Base-by-base conservation (phyloP, 2,888 invertebrate genomes). In the Ferdinandea cuprea region DNA sequence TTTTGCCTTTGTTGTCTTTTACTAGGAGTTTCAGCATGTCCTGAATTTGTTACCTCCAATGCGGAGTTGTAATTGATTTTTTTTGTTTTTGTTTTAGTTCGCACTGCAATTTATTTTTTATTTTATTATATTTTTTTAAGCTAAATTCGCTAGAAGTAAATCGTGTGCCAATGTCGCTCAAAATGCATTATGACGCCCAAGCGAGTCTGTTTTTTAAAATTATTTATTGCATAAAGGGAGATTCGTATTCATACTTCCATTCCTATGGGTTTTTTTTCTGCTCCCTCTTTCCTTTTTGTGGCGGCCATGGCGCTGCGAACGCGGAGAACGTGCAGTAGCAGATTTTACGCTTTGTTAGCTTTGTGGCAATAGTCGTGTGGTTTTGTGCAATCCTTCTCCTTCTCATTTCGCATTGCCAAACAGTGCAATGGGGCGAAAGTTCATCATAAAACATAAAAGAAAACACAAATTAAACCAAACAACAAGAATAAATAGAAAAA, bases 401-500 rank as follows among this genome's bases (percentile, higher is more conserved):
- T n/a, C n/a, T n/a, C n/a, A n/a, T 30, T 48, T 56, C 21, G 25
- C 48, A 19, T 15, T 35, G 17, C 11, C 48, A 61, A 68, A 28
- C 63, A 74, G 58, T 74, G 76, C 74, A 80, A 80, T 69, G 80
- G 80, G 72, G 80, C 68, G 76, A 76, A 44, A 76, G 74, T 80
- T 80, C 74, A 74, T 61, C 40, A 42, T 37, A 17, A 42, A 44
- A 13, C n/a, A 30, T 17, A 40, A 59, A 48, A 5, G 32, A 40
- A 42, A 50, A 42, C 25, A 58, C 28, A 50, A 59, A 59, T 69
- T 69, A 48, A 48, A 69, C 46, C 46, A 50, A 66, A 66, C 40
- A 56, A 73, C 32, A 44, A 48, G 28, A 44, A 35, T 40, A 21
- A 32, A 13, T 2, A 44, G 13, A 48, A 56, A 56, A 11, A 52